A percentile compares a stretch with the other conserved stretches of the same genome.
Conservation (phyloP, 2,888 invertebrate species). For the Brachypalpus laphriformis region DNA sequence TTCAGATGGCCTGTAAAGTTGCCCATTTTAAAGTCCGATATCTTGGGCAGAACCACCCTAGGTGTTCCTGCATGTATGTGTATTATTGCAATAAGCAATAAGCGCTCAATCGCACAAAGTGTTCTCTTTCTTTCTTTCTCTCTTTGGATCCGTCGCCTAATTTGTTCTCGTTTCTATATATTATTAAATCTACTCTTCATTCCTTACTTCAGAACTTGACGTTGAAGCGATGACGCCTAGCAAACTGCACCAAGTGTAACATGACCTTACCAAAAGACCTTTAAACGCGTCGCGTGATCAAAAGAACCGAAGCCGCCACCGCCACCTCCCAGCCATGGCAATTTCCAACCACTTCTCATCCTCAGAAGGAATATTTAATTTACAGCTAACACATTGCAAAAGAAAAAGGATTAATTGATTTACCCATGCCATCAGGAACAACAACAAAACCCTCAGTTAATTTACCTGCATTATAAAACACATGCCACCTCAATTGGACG, state of each 20-base stretch:
- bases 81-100: too few relatives aligned
- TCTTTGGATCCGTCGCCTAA: too few relatives aligned
- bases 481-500: conserved; percentile 37
- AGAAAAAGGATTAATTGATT: conserved; percentile 58
- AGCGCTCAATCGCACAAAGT: too few relatives aligned
- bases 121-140: too few relatives aligned
- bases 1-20: too few relatives aligned
- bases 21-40: too few relatives aligned
- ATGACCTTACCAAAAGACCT: not conserved
- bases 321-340: not conserved
- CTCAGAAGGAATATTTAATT: conserved; percentile 38
- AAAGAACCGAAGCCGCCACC: conserved; percentile 20
- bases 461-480: conserved; percentile 42
- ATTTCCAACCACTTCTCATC: conserved; percentile 13
- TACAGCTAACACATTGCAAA: conserved; percentile 41
- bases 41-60: too few relatives aligned
- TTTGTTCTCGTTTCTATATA: too few relatives aligned
- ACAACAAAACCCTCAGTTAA: conserved; percentile 16
- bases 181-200: too few relatives aligned
- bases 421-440: conserved; percentile 27
- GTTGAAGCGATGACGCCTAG: not conserved
- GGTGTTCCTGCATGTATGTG: too few relatives aligned
- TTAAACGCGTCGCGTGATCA: conserved; percentile 38
- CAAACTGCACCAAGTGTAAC: not conserved
- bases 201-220: too few relatives aligned